Base-by-base conservation (phyloP, 2,797 vertebrate species). In the Pterois miles region DNA sequence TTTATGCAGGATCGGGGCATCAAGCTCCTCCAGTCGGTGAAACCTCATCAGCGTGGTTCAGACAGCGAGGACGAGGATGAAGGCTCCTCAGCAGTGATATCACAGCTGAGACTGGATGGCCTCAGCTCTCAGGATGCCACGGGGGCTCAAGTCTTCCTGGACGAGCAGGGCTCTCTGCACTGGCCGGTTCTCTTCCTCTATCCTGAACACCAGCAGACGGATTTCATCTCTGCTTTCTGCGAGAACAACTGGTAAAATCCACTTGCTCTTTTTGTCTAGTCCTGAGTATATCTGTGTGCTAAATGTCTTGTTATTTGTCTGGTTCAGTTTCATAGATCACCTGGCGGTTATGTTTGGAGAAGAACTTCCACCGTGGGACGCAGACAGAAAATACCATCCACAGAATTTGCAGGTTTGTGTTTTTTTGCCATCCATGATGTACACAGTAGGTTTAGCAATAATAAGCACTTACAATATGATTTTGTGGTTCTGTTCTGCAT, bases 161-260 rank as follows among this genome's bases (percentile, higher is more conserved):
- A 98, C 74, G 94, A 96, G 38, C 94, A 96, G 71, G 96, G 96
- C 71, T 88, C 43, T 48, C 91, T 99, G 18, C 95, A 93, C 86
- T 99, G 98, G 98, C 98, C 98, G 0, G 97, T 99, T 25, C 93
- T 99, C 63, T 96, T 99, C 65, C 94, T 99, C 27, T 99, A 99
- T 79, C 98, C 98, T 0, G 98, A 99, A 78, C 95, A 98, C 1
- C 91, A 94, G 46, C 98, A 99, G 83, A 98, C 96, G 0, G 98
- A 99, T 88, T 97, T 99, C 86, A 94, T 98, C 81, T 96, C 97
- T 0, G 96, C 97, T 46, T 99, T 99, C 86, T 96, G 96, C 0
- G 98, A 99, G 89, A 96, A 92, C 75, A 93, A 92, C 90, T 96
- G 97, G 98, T 99, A 89, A 82, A 54, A 4, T 23, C 7, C n/a